Evolutionary conservation across 2,797 vertebrate genomes (phyloP), one percentile per base, ranked within the genome.

Genomic region (Schizothorax lantsangensis): DNA sequence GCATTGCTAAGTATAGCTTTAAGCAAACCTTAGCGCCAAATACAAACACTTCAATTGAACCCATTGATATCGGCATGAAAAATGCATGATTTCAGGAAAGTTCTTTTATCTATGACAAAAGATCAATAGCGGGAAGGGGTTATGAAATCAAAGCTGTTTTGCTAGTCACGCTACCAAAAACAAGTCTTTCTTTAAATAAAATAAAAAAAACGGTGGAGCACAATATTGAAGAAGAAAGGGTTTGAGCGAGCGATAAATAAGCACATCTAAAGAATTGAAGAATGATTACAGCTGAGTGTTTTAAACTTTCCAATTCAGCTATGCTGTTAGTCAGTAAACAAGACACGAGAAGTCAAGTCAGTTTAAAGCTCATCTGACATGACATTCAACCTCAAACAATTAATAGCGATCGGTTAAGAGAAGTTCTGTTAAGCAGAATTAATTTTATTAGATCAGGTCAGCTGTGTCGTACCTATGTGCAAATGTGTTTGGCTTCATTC

Each of bases 1-100:
- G 95, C 94, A 94, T 95, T 91, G 92, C 92, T 92, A 92, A 96
- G 94, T 92, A 94, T 95, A 95, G 95, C 95, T 96, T 94, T 92
- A 95, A 96, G 95, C 95, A 92, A 95, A 95, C 93, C 93, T 93
- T 90, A 92, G 93, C 93, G 92, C 92, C 93, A 93, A 95, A 94
- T 93, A 93, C 94, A 96, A 95, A 93, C 92, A 90, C 94, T 94
- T 94, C 93, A 94, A 89, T 86, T 89, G 85, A 89, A 88, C 86
- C 89, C 79, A 95, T 92, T 95, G 94, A 95, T 95, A 95, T 90
- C 91, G 91, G 91, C 89, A 95, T 95, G 92, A 96, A 95, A 96
- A 96, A 96, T 95, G 94, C 95, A 96, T 95, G 94, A 94, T 94
- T 94, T 95, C 92, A 92, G 91, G 92, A 90, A 89, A 89, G 88